These are phyloP conservation scores for Eueides isabella DNA, from an alignment of 1,140 invertebrate species.

Conservation along the genomic window DNA sequence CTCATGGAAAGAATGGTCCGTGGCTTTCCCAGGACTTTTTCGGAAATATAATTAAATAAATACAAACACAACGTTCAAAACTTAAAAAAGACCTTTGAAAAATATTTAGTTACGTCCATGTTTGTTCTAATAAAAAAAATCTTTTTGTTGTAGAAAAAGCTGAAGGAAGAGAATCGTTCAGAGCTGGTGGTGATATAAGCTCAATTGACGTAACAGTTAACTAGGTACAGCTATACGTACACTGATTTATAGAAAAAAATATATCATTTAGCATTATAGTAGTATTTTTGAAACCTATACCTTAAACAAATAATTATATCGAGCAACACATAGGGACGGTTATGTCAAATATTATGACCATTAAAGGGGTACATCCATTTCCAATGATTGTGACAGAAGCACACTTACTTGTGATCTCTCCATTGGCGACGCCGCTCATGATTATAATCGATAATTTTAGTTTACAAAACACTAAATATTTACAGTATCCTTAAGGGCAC, in stretches of 20 bases:
- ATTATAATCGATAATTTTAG: background rate
- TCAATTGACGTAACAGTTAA: slow-evolving; percentile 21
- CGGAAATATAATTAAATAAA: too few species aligned
- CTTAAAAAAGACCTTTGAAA: too few species aligned
- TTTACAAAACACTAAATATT: background rate
- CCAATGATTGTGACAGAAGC: background rate
- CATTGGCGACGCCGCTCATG: slow-evolving; percentile 46
- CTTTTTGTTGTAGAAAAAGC: background rate
- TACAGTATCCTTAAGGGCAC: background rate
- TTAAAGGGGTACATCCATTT: too few species aligned
- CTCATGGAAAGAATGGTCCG: too few species aligned
- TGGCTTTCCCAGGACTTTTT: too few species aligned
- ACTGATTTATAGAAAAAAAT: too few species aligned
- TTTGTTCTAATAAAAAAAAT: too few species aligned
- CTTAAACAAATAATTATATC: background rate
- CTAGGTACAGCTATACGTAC: background rate
- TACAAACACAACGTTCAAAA: too few species aligned
- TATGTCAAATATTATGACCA: too few species aligned
- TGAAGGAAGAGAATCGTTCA: background rate
- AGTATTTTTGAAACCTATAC: too few species aligned
- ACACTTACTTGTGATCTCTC: slow-evolving; percentile 59
- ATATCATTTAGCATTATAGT: too few species aligned
- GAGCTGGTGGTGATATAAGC: slow-evolving; percentile 19
- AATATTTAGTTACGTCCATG: too few species aligned
- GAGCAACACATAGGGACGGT: background rate